Conservation (phyloP, 1,140 invertebrate species). For the Drosophila suzukii region DNA sequence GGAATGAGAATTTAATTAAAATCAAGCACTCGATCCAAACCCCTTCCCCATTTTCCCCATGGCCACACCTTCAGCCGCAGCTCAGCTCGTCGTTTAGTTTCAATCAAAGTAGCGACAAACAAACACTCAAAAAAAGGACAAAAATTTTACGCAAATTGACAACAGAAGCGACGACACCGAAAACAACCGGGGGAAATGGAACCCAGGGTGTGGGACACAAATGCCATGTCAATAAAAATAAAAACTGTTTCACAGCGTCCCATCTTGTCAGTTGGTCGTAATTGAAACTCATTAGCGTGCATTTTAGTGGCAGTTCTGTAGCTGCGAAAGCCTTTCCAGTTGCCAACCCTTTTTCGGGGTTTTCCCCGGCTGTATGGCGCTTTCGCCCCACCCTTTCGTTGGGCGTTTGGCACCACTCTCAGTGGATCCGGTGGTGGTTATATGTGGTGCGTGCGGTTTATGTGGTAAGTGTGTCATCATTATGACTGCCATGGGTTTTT, state of each 20-base stretch:
- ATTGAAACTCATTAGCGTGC: slow-evolving; percentile 84
- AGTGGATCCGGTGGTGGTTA: slow-evolving; percentile 25
- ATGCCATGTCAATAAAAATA: slow-evolving; percentile 69
- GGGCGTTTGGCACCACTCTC: slow-evolving; percentile 24
- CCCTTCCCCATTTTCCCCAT: neutral
- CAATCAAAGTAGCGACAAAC: slow-evolving; percentile 76
- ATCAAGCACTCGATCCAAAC: slow-evolving; percentile 46
- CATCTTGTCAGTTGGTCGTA: slow-evolving; percentile 58
- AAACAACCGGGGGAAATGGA: slow-evolving; percentile 14
- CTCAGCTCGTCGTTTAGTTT: slow-evolving; percentile 72
- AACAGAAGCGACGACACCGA: slow-evolving; percentile 68
- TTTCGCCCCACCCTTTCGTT: slow-evolving; percentile 8
- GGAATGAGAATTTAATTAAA: slow-evolving; percentile 82
- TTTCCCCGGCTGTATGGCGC: slow-evolving; percentile 3
- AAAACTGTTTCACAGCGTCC: slow-evolving; percentile 40
- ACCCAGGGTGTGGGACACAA: slow-evolving; percentile 1
- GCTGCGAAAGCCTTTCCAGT: slow-evolving; percentile 30
- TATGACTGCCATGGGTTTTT: slow-evolving; percentile 64
- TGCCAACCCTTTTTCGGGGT: slow-evolving; percentile 61
- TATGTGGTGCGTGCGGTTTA: slow-evolving; percentile 69
- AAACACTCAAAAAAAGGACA: slow-evolving; percentile 42
- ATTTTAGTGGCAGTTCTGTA: slow-evolving; percentile 76
- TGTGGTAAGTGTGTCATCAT: slow-evolving; percentile 82
- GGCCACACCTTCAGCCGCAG: slow-evolving; percentile 30
- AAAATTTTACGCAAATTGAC: slow-evolving; percentile 74